Evolutionary conservation across 2,113 vertebrate genomes (phyloP).

Genomic region (Oncorhynchus masou): DNA sequence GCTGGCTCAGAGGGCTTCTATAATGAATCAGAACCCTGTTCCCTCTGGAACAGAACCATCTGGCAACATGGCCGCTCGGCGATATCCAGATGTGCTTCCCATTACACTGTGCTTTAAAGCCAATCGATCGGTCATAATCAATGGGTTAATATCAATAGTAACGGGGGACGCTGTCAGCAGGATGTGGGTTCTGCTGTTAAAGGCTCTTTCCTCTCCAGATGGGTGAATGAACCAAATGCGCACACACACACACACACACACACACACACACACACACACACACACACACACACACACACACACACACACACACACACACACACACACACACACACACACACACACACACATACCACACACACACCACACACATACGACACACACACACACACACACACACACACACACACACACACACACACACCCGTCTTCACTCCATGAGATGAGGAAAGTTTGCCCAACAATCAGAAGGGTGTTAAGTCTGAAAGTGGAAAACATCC

Average conservation of each 20-base stretch:
- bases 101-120: background rate
- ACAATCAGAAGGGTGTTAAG: background rate
- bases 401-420: too few species aligned
- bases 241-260: background rate
- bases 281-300: background rate
- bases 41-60: background rate
- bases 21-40: background rate
- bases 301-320: too few species aligned
- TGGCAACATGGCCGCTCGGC: constrained; percentile 12
- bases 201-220: background rate
- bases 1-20: too few species aligned
- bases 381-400: too few species aligned
- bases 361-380: too few species aligned
- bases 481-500: background rate
- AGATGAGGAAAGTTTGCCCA: background rate
- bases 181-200: constrained; percentile 14
- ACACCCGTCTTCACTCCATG: background rate
- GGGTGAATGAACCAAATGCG: background rate
- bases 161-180: background rate
- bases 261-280: too few species aligned
- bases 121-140: constrained; percentile 29
- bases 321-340: too few species aligned
- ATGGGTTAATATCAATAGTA: constrained; percentile 22
- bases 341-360: too few species aligned
- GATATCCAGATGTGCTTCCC: background rate